Conservation (phyloP, 2,113 vertebrate genomes). For the Neofelis nebulosa region DNA sequence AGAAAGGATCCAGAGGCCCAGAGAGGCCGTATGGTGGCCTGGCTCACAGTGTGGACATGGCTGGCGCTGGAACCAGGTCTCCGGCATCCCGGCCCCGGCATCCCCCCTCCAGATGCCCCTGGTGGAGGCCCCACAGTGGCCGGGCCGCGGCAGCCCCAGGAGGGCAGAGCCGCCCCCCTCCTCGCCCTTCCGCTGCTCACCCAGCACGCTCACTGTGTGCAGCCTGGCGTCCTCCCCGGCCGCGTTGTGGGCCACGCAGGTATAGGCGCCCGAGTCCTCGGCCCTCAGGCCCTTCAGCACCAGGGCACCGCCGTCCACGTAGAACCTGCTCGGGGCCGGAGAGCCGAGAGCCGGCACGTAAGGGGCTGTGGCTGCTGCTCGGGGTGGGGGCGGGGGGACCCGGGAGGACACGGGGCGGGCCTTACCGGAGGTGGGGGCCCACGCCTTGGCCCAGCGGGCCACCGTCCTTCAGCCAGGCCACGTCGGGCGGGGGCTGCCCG, state of each 20-base stretch:
- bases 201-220: slow-evolving; percentile 88
- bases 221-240: slow-evolving; percentile 89
- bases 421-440: slow-evolving; percentile 80
- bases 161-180: rapidly evolving
- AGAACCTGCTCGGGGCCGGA: slow-evolving; percentile 78
- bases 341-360: neutral
- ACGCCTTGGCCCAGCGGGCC: slow-evolving; percentile 81
- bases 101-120: neutral
- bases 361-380: neutral
- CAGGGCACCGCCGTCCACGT: slow-evolving; percentile 85
- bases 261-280: slow-evolving; percentile 90
- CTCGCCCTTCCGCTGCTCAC: slow-evolving; percentile 79
- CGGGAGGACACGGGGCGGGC: rapidly evolving
- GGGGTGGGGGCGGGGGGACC: neutral
- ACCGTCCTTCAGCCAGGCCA: slow-evolving; percentile 93
- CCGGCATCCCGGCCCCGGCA: rapidly evolving
- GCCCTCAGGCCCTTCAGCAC: slow-evolving; percentile 86
- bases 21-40: neutral
- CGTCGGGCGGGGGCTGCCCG: slow-evolving; percentile 87
- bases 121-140: rapidly evolving
- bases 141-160: rapidly evolving
- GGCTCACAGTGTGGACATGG: rapidly evolving
- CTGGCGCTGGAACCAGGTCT: neutral
- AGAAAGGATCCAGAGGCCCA: neutral
- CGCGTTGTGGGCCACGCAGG: slow-evolving; percentile 88